Evolutionary conservation across 1,140 invertebrate species (phyloP), one percentile per base, ranked within the genome.

Genomic region (Drosophila erecta): DNA sequence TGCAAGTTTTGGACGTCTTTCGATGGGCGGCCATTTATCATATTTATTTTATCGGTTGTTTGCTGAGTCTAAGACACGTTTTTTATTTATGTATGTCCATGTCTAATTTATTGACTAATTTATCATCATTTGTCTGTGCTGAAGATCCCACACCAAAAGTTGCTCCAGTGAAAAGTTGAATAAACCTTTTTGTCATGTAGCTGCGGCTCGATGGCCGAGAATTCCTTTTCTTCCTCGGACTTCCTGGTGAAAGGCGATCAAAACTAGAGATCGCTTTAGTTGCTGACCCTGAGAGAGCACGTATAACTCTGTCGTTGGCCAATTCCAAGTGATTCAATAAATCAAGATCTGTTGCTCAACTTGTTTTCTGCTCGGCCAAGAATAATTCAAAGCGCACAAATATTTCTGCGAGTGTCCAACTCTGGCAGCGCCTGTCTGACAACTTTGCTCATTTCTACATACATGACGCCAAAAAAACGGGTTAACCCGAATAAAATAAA

Each of bases 291-390:
- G 67, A 70, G 67, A 24, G 35, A 49, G 27, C 53, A 49, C 70
- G 67, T 65, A 71, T 70, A 71, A 30, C 67, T 49, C 27, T 70
- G 65, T 57, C 67, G 67, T 70, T 70, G 64, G 43, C 62, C 64
- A 57, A 71, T 15, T 70, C 53, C 70, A 75, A 76, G 72, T 50
- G 53, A 65, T 58, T 54, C 74, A 46, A 87, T 81, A 87, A 86
- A 83, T 87, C 79, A 83, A 79, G 70, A 83, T 75, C 66, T 58
- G 67, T 89, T 89, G 76, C 79, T 64, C 67, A 83, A 87, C 67
- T 70, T 41, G 67, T 71, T 71, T 70, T 70, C 33, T 44, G 56
- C 80, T 67, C 62, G 51, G 38, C 57, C 53, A 49, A 67, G 69
- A 74, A 74, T 74, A 72, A 61, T 73, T 56, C 61, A 43, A 57